phyloP scores from a whole-genome alignment of 2,888 invertebrate genomes.

The Drosophila recens region DNA sequence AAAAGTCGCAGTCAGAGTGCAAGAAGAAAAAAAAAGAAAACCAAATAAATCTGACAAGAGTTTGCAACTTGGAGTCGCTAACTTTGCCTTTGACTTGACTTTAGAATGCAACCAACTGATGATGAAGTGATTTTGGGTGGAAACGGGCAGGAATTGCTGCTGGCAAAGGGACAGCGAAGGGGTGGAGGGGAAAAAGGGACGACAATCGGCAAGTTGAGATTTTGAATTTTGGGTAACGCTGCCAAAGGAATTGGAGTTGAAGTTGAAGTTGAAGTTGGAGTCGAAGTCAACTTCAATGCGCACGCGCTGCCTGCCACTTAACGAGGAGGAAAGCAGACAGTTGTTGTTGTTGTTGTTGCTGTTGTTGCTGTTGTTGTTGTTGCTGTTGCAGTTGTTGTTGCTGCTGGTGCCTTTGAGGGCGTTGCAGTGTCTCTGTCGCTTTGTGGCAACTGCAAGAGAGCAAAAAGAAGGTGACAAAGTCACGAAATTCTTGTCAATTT shows the following conservation, averaged over 20 bases:
- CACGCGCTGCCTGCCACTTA: constrained; percentile 80
- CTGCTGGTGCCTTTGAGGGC: constrained; percentile 65
- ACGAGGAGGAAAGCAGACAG: constrained; percentile 70
- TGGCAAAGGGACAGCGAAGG: constrained; percentile 11
- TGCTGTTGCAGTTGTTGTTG: constrained; percentile 14
- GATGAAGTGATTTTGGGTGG: constrained; percentile 71
- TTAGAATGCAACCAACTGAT: constrained; percentile 69
- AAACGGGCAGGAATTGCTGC: constrained; percentile 3
- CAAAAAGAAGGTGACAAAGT: constrained; percentile 85
- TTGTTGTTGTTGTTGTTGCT: constrained; percentile 1
- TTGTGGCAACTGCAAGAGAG: constrained; percentile 39
- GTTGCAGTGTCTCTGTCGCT: constrained; percentile 49
- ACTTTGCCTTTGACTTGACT: constrained; percentile 48
- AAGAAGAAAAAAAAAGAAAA: constrained; percentile 26
- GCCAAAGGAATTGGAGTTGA: constrained; percentile 26
- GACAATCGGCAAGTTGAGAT: constrained; percentile 44
- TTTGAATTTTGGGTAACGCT: constrained; percentile 30
- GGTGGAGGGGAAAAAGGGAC: neutral
- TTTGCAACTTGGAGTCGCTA: constrained; percentile 56
- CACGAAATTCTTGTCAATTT: constrained; percentile 86
- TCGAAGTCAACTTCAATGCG: constrained; percentile 67
- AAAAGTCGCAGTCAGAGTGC: constrained; percentile 12
- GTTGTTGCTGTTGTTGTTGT: neutral
- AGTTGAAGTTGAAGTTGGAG: constrained; percentile 33
- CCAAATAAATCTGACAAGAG: constrained; percentile 77